Base-by-base conservation (phyloP, 2,888 invertebrate genomes). In the Heliconius ethilla region DNA sequence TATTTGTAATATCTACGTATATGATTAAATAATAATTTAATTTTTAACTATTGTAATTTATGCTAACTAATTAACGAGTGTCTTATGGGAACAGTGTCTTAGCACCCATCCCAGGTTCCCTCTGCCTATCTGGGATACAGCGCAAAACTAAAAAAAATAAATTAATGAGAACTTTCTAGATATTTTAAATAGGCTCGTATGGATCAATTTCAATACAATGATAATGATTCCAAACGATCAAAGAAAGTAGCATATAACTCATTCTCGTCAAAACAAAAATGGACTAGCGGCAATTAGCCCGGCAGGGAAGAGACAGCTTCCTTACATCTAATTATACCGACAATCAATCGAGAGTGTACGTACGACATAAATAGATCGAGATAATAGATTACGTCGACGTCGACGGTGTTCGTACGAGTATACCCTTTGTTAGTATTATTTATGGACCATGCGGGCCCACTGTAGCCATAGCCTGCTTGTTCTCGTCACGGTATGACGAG, bases 331-430 rank as follows among this genome's bases (percentile, higher is more conserved):
- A 89, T 89, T 88, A 88, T 89, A 90, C 86, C 85, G 84, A 86
- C 86, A 87, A 88, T 89, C 89, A 89, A 90, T 90, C 87, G 88
- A 87, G 88, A 89, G 86, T 87, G 87, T 84, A 85, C 82, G 86
- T 84, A 85, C 83, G 86, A 87, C 87, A 86, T 82, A 81, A 88
- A 87, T 88, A 89, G 86, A 85, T 80, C 77, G 83, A 83, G 84
- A 86, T 86, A 83, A 86, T 82, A 79, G 80, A 80, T 80, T 80
- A 80, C 72, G 67, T 73, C 29, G 66, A 66, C 77, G 80, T 80
- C 81, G 78, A 79, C 79, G 82, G 78, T 70, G 76, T 70, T 78
- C 81, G 81, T 80, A 33, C 33, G 33, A 33, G 33, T 33, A 82
- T 80, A 78, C 81, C 80, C 83, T 84, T 82, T 84, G 85, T 87